Evolutionary conservation across 2,113 vertebrate species (phyloP).

Genomic region (Anser cygnoides): DNA sequence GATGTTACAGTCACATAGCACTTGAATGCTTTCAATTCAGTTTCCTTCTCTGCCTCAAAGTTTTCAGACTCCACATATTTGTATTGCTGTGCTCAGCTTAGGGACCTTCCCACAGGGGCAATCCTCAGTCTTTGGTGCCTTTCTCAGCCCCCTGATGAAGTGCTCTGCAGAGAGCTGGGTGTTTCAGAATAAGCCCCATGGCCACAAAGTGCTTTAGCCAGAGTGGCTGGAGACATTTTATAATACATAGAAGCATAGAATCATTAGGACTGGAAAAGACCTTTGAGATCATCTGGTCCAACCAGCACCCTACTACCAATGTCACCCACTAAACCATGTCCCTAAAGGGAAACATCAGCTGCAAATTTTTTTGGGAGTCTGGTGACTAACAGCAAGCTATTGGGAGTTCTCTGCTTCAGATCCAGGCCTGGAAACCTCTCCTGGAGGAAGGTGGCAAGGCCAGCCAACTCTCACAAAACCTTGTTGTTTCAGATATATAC

Average conservation of each 20-base stretch:
- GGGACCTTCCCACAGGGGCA: not conserved
- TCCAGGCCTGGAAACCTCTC: not conserved
- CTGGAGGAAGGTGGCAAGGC: not conserved
- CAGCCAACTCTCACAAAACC: not conserved
- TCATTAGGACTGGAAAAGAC: too few species aligned
- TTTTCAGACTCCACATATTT: not conserved
- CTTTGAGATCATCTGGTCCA: too few species aligned
- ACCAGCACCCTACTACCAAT: too few species aligned
- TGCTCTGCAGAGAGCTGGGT: not conserved
- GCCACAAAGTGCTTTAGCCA: not conserved
- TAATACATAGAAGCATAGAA: not conserved
- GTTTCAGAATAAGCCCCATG: not conserved
- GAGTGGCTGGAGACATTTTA: not conserved
- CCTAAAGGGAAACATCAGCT: not conserved
- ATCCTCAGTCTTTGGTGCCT: not conserved
- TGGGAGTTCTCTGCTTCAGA: not conserved
- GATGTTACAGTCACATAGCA: not conserved
- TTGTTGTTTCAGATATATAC: not conserved
- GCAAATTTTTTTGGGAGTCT: not conserved
- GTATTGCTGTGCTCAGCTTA: not conserved
- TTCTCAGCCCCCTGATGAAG: not conserved
- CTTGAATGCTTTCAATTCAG: not conserved
- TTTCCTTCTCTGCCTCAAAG: not conserved
- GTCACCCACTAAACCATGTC: too few species aligned
- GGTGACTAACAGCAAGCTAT: not conserved